A percentile compares a stretch with the other conserved stretches of the same genome.
Evolutionary conservation across 2,797 vertebrate species (phyloP).

Genomic region (Sciurus carolinensis): DNA sequence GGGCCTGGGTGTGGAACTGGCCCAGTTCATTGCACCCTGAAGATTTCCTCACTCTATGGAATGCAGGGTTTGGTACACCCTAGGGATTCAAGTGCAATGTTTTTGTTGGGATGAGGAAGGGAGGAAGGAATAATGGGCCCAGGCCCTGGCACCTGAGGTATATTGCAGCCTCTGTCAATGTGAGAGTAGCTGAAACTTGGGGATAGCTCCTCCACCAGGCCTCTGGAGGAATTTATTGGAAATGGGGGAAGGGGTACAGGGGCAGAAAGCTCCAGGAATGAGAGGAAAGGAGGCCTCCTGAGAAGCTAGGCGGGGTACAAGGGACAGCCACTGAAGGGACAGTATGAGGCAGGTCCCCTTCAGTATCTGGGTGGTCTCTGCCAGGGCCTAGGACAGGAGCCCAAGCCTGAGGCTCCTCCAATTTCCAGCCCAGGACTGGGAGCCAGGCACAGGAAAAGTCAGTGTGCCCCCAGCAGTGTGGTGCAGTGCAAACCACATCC

Average conservation of each 20-base stretch:
- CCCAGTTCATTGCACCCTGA: constrained; percentile 26
- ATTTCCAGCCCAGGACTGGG: neutral
- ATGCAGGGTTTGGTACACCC: neutral
- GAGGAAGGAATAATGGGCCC: neutral
- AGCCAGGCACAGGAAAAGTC: neutral
- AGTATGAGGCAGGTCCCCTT: neutral
- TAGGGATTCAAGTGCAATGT: constrained; percentile 23
- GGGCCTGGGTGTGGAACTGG: neutral
- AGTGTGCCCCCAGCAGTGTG: neutral
- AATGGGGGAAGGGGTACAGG: neutral
- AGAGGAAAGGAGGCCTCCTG: neutral
- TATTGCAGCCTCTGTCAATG: neutral
- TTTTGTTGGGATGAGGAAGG: neutral
- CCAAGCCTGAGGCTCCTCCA: constrained; percentile 5
- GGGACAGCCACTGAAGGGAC: neutral
- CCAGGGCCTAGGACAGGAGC: constrained; percentile 25
- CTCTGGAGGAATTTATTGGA: constrained; percentile 11
- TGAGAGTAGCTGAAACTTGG: neutral
- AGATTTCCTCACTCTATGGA: neutral
- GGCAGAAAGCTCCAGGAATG: neutral
- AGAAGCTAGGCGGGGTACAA: neutral
- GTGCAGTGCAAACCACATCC: constrained; percentile 21
- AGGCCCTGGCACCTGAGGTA: neutral
- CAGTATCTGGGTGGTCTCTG: constrained; percentile 2
- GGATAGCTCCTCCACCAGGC: constrained; percentile 22